Evolutionary conservation across 2,113 vertebrate genomes (phyloP).

Genomic region (Tragelaphus scriptus): DNA sequence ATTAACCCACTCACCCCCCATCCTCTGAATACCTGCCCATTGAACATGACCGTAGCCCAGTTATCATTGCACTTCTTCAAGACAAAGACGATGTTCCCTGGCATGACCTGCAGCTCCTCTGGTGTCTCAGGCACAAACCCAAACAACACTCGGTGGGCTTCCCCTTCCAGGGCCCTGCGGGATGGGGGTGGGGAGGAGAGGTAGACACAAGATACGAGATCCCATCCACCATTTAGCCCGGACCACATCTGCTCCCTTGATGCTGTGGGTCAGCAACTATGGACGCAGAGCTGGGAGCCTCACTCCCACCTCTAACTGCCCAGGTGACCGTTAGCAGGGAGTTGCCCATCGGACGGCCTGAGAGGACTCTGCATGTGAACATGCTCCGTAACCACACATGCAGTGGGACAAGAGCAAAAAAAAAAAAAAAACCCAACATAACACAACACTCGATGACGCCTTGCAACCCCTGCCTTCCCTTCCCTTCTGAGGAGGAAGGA

Average conservation of each 20-base stretch:
- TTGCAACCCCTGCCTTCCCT: neutral
- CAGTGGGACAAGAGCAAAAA: neutral
- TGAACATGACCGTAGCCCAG: constrained; percentile 96
- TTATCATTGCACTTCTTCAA: constrained; percentile 92
- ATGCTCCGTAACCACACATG: fast-evolving
- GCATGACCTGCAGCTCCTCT: constrained; percentile 91
- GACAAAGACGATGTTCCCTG: constrained; percentile 96
- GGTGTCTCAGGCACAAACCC: constrained; percentile 91
- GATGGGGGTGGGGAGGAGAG: neutral
- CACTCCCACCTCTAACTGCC: neutral
- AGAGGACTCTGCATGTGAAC: fast-evolving
- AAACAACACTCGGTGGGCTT: constrained; percentile 90
- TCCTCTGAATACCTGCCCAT: constrained; percentile 85
- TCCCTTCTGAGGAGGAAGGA: neutral
- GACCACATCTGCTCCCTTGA: fast-evolving
- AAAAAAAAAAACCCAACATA: neutral
- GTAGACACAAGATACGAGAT: neutral
- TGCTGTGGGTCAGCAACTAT: fast-evolving
- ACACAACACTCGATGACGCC: fast-evolving
- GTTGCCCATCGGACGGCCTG: neutral
- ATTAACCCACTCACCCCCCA: fast-evolving
- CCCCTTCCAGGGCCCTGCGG: constrained; percentile 88
- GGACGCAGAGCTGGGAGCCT: neutral
- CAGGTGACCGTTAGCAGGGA: neutral
- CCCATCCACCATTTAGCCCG: neutral